phyloP scores from a whole-genome alignment of 2,797 vertebrate genomes.

The Apogon talboti region DNA sequence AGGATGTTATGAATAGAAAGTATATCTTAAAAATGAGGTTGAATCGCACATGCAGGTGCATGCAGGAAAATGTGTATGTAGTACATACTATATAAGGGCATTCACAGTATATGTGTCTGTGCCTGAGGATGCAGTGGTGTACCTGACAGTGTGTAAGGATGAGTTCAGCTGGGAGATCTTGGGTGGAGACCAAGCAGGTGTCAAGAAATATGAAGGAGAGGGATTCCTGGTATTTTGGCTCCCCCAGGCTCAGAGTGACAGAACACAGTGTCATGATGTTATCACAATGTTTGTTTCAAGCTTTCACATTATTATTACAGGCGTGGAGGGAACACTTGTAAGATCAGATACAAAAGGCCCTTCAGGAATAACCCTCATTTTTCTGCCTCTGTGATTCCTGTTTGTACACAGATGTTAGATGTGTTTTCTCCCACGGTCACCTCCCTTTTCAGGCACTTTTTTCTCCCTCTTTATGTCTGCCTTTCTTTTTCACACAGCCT shows the following conservation, averaged over 20 bases:
- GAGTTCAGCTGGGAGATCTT: slow-evolving; percentile 31
- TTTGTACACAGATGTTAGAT: slow-evolving; percentile 52
- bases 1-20: slow-evolving; percentile 51
- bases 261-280: slow-evolving; percentile 33
- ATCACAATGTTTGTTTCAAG: slow-evolving; percentile 60
- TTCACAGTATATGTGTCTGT: slow-evolving; percentile 9
- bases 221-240: slow-evolving; percentile 48
- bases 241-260: slow-evolving; percentile 50
- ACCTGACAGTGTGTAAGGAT: slow-evolving; percentile 31
- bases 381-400: slow-evolving; percentile 49
- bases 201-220: slow-evolving; percentile 50
- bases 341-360: slow-evolving; percentile 57
- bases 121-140: slow-evolving; percentile 3
- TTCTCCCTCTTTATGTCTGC: slow-evolving; percentile 23
- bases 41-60: slow-evolving; percentile 20
- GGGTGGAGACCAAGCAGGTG: slow-evolving; percentile 32
- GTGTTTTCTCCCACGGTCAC: slow-evolving; percentile 35
- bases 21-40: slow-evolving; percentile 29
- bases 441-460: slow-evolving; percentile 21
- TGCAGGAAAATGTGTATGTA: slow-evolving; percentile 6
- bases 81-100: background rate
- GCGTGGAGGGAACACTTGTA: slow-evolving; percentile 55
- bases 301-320: slow-evolving; percentile 54
- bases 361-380: slow-evolving; percentile 60
- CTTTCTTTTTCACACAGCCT: slow-evolving; percentile 28